Evolutionary conservation across 2,888 invertebrate genomes (phyloP).

Genomic region (Acleris holmiana): DNA sequence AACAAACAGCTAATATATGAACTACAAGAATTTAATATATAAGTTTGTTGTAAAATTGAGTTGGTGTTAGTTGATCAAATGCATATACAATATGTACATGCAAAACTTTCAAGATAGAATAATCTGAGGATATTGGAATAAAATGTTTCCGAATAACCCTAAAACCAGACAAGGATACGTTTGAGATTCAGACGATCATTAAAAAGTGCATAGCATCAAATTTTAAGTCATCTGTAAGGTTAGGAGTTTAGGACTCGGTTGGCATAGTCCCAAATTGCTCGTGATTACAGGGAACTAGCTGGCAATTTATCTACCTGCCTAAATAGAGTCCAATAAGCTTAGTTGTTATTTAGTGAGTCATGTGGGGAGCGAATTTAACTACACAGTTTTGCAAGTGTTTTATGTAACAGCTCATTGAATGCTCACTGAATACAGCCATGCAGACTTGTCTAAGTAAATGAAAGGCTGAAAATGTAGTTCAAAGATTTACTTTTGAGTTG

Average conservation of each 20-base stretch:
- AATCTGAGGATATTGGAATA: not conserved
- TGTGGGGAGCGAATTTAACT: conserved; percentile 22
- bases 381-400: conserved; percentile 21
- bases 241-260: conserved; percentile 6
- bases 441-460: not conserved
- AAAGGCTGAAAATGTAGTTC: not conserved
- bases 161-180: not conserved
- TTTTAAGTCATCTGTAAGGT: conserved; percentile 8
- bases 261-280: conserved; percentile 28
- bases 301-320: conserved; percentile 34
- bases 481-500: too few relatives aligned
- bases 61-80: too few relatives aligned
- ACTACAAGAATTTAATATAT: too few relatives aligned
- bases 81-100: too few relatives aligned
- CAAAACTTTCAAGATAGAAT: not conserved
- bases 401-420: conserved; percentile 11
- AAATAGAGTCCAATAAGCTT: conserved; percentile 33
- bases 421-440: not conserved
- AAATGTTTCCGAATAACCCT: not conserved
- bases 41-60: too few relatives aligned
- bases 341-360: conserved; percentile 19
- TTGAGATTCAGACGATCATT: conserved; percentile 7
- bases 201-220: conserved; percentile 10
- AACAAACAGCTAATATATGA: too few relatives aligned
- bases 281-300: conserved; percentile 27